phyloP scores from a whole-genome alignment of 1,140 invertebrate genomes.

The Scaptomyza pallida region DNA sequence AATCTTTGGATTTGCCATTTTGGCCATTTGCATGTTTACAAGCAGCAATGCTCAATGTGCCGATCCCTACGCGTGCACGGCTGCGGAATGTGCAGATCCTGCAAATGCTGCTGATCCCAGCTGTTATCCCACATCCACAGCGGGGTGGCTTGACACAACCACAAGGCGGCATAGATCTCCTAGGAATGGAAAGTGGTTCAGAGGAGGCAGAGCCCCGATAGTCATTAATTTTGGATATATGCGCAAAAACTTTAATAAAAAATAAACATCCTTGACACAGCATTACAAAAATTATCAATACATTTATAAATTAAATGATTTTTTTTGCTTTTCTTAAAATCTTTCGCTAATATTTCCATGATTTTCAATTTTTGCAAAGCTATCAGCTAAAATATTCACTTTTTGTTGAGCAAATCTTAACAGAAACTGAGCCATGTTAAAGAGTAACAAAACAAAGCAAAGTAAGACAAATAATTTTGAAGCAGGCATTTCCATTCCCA shows the following conservation, averaged over 20 bases:
- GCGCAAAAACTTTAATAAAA: background rate
- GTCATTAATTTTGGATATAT: slow-evolving; percentile 8
- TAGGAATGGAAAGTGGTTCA: background rate
- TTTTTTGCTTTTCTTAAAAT: too few relatives aligned
- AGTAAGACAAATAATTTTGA: too few relatives aligned
- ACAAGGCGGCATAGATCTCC: background rate
- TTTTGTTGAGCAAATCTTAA: too few relatives aligned
- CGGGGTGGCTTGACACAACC: background rate
- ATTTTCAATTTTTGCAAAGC: too few relatives aligned
- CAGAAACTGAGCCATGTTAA: too few relatives aligned
- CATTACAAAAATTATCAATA: too few relatives aligned
- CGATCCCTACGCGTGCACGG: background rate
- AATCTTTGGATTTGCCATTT: background rate
- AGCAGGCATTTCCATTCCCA: too few relatives aligned
- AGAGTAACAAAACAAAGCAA: too few relatives aligned
- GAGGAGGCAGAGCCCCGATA: background rate
- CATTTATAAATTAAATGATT: too few relatives aligned
- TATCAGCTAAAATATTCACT: too few relatives aligned
- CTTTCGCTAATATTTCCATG: too few relatives aligned
- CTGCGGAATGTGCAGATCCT: background rate
- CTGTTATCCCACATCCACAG: background rate
- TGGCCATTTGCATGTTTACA: slow-evolving; percentile 1
- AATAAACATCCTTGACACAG: too few relatives aligned
- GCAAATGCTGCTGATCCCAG: background rate
- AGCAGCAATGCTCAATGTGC: background rate